phyloP scores from a whole-genome alignment of 2,113 vertebrate species.

The Petrocephalus microphthalmus region DNA sequence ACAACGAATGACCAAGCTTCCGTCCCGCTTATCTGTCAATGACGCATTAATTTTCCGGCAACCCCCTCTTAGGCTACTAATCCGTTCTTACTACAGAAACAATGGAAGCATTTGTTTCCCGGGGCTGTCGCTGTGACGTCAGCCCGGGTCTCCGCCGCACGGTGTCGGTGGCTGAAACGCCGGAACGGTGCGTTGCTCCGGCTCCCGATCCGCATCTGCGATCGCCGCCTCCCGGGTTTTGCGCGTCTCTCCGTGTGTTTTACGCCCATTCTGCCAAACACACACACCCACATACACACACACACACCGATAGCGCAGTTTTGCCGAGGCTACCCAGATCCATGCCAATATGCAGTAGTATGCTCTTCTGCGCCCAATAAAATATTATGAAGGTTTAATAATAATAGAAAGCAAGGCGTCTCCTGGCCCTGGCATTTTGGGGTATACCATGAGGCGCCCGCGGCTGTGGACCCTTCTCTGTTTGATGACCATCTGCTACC shows the following conservation, averaged over 20 bases:
- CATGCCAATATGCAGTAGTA: constrained; percentile 20
- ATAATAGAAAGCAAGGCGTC: constrained; percentile 9
- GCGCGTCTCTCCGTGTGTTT: constrained; percentile 32
- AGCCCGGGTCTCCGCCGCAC: constrained; percentile 35
- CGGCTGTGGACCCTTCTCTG: constrained; percentile 42
- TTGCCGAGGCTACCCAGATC: constrained; percentile 18
- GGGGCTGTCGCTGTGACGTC: constrained; percentile 31
- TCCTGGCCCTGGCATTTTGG: constrained; percentile 15
- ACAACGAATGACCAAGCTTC: background rate
- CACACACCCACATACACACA: background rate
- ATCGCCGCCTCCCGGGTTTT: constrained; percentile 24
- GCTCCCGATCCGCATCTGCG: constrained; percentile 38
- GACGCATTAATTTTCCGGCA: background rate
- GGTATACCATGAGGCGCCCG: constrained; percentile 35
- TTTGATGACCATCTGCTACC: constrained; percentile 41
- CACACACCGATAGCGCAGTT: constrained; percentile 19
- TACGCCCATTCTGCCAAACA: constrained; percentile 13
- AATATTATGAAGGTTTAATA: constrained; percentile 41
- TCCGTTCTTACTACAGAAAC: background rate
- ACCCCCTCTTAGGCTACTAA: background rate
- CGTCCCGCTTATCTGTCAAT: background rate
- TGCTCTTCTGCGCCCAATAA: background rate
- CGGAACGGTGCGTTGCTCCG: constrained; percentile 17
- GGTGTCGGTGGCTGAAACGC: background rate
- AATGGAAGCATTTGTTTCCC: background rate